Evolutionary conservation across 2,113 vertebrate genomes (phyloP), one percentile per base, ranked within the genome.

Genomic region (Synchiropus splendidus): DNA sequence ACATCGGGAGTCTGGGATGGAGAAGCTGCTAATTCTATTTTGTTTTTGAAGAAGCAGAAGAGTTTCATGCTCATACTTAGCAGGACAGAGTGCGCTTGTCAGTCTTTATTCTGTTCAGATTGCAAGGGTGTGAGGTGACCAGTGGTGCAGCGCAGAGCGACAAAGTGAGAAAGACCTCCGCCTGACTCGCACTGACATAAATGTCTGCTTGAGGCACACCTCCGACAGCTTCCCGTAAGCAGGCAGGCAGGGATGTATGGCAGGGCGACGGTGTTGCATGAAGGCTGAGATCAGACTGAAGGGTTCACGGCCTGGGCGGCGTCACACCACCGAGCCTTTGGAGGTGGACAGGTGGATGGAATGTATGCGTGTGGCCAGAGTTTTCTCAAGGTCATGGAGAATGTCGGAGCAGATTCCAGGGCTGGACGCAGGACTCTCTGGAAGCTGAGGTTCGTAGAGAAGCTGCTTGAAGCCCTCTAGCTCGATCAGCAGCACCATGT

Each of bases 331-430:
- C 1, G 95, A 98, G 72, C 95, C 95, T 82, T 98, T 98, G 71
- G 94, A 97, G 67, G 91, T 89, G 32, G 95, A 98, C 60, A 98
- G 89, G 80, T 97, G 94, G 75, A 98, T 98, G 45, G 94, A 98
- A 73, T 92, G 93, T 84, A 98, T 92, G 73, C 95, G 87, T 36
- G 86, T 74, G 68, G 89, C 91, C 83, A 98, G 88, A 67, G 92
- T 97, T 80, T 88, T 92, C 89, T 98, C 92, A 72, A 98, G 89
- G 80, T 97, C 91, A 2, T 81, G 87, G 16, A 98, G 89, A 67
- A 98, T 87, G 51, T 95, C 90, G 17, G 72, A 64, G 58, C 70
- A 64, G 54, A 64, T 61, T 40, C 64, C 64, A 1, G 80, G 73
- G 53, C 69, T 69, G 58, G 70, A 66, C 2, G 14, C 85, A 1